Conservation (phyloP, 2,888 invertebrate species). For the Drosophila infuscata region DNA sequence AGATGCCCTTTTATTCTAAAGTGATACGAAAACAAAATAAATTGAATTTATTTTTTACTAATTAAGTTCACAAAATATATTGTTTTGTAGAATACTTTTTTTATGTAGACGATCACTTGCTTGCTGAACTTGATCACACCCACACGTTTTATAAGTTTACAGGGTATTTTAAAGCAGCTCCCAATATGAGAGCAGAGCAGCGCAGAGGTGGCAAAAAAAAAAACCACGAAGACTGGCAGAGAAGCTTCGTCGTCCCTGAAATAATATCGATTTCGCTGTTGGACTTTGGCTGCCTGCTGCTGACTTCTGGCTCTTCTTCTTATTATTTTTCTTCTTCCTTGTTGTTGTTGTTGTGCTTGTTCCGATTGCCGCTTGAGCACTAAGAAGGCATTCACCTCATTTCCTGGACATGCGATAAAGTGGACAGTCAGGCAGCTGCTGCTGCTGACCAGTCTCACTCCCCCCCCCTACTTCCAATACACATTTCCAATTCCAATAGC, state of each 20-base stretch:
- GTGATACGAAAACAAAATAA: too few species aligned
- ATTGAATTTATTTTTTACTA: neutral
- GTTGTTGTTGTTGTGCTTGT: conserved; percentile 45
- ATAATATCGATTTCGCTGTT: conserved; percentile 77
- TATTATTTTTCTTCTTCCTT: conserved; percentile 3
- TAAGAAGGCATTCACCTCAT: conserved; percentile 80
- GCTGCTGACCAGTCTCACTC: conserved; percentile 29
- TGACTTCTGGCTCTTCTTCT: conserved; percentile 27
- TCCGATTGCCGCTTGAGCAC: conserved; percentile 64
- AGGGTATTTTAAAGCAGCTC: neutral
- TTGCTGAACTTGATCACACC: neutral
- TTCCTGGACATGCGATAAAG: conserved; percentile 65
- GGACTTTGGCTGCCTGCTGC: conserved; percentile 54
- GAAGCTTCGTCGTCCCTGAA: conserved; percentile 72
- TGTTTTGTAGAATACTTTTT: too few species aligned
- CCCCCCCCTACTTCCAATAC: neutral
- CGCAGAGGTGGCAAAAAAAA: conserved; percentile 29
- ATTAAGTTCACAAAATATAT: neutral
- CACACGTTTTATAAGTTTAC: neutral
- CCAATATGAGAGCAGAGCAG: neutral
- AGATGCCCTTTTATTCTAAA: neutral
- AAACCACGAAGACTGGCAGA: conserved; percentile 24
- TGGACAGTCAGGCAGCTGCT: conserved; percentile 32
- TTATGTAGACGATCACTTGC: too few species aligned
- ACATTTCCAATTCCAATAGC: conserved; percentile 3